These are phyloP conservation scores for Sarotherodon lohbergeri DNA, from an alignment of 2,113 vertebrate genomes.

Conservation along the genomic window DNA sequence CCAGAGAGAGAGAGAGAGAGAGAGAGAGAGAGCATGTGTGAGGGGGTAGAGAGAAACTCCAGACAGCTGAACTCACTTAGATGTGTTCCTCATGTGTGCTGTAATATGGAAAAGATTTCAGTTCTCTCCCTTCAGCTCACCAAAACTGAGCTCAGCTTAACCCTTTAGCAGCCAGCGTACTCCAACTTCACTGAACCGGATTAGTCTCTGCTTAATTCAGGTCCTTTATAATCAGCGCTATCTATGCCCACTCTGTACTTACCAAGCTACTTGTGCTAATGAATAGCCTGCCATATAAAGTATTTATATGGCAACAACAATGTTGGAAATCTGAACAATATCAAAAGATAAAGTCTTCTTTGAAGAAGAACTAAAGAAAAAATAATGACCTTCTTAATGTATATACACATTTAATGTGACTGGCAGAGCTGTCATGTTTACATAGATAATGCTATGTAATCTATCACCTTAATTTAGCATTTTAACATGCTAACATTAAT, in stretches of 20 bases:
- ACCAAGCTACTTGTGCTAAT: not conserved
- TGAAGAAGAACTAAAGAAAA: not conserved
- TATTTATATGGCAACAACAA: not conserved
- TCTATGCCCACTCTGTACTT: not conserved
- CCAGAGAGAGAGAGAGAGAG: not conserved
- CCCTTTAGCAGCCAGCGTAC: constrained; percentile 37
- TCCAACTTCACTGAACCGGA: not conserved
- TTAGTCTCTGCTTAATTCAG: not conserved
- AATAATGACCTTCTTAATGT: not conserved
- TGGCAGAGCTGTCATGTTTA: not conserved
- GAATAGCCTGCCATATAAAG: not conserved
- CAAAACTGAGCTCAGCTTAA: constrained; percentile 58
- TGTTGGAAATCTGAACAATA: not conserved
- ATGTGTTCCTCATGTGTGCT: constrained; percentile 72
- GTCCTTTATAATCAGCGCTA: not conserved
- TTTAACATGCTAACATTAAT: not conserved
- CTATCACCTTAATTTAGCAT: not conserved
- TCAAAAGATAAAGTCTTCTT: not conserved
- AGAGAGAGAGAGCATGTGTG: not conserved
- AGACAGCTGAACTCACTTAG: constrained; percentile 76
- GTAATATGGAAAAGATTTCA: constrained; percentile 76
- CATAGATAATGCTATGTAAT: not conserved
- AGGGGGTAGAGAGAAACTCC: constrained; percentile 36
- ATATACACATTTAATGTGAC: not conserved
- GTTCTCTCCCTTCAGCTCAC: constrained; percentile 30